These are phyloP conservation scores for Plemyria rubiginata DNA, from an alignment of 2,888 invertebrate species.

Conservation along the genomic window DNA sequence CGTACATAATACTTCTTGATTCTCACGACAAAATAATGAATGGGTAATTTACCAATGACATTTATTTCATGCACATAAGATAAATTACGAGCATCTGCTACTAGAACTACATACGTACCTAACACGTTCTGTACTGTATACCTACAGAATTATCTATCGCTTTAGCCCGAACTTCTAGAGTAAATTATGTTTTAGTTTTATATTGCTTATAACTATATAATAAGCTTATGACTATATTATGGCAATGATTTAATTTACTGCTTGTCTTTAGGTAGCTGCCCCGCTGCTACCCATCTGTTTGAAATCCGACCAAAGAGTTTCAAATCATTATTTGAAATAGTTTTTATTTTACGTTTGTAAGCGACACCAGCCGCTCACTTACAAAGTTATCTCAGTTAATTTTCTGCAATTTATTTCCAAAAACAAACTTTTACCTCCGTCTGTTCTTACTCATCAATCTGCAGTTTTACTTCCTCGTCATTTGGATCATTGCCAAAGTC, in stretches of 20 bases:
- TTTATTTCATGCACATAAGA: constrained; percentile 29
- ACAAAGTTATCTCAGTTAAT: background rate
- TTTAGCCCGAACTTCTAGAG: background rate
- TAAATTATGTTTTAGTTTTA: too few relatives aligned
- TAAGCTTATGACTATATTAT: too few relatives aligned
- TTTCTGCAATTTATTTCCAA: constrained; percentile 11
- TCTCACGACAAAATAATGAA: constrained; percentile 25
- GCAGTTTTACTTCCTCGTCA: constrained; percentile 28
- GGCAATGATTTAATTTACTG: too few relatives aligned
- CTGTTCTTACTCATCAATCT: constrained; percentile 26
- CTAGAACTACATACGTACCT: constrained; percentile 21
- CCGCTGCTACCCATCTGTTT: too few relatives aligned
- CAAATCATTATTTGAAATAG: background rate
- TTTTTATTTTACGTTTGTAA: background rate
- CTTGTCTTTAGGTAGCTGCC: too few relatives aligned
- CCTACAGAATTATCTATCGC: background rate
- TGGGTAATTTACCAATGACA: constrained; percentile 27
- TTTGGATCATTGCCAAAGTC: constrained; percentile 34
- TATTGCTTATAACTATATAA: too few relatives aligned
- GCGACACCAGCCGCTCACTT: too few relatives aligned
- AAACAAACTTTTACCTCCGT: constrained; percentile 20
- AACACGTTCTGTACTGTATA: constrained; percentile 11
- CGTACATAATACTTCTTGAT: constrained; percentile 6
- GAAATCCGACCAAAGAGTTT: background rate
- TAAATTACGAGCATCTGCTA: constrained; percentile 29